Base-by-base conservation (phyloP, 2,113 vertebrate genomes). In the Azemiops feae region DNA sequence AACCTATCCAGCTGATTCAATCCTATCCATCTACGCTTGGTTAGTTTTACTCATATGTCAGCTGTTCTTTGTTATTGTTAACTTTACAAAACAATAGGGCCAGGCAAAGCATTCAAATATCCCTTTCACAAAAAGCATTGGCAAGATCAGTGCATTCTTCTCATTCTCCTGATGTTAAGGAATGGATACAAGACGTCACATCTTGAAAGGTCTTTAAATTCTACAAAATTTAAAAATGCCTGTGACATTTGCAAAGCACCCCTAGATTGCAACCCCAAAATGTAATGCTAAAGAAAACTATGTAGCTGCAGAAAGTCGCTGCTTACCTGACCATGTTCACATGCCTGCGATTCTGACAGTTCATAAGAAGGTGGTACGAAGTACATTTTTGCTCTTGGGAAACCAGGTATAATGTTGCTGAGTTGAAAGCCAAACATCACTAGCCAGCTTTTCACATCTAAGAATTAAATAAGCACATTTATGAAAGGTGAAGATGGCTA, bases 381-480 rank as follows among this genome's bases (percentile, higher is more conserved):
- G 94, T 99, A 99, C 97, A 99, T 98, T 94, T 98, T 98, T 97
- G 99, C 99, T 96, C 99, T 98, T 87, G 99, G 99, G 96, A 99
- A 99, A 93, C 99, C 99, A 45, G 99, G 99, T 96, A 99, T 99
- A 93, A 99, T 99, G 97, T 99, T 99, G 97, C 99, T 99, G 89
- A 99, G 98, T 97, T 99, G 99, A 98, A 99, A 99, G 96, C 99
- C 99, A 96, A 99, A 99, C 99, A 99, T 99, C 97, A 99, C 99
- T 95, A 99, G 97, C 99, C 99, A 99, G 97, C 99, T 99, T 97
- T 99, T 99, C 97, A 99, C 99, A 98, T 99, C 99, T 99, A 58
- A 87, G 85, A 95, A 97, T 86, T 50, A 96, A 97, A 97, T 94
- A 95, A 96, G 92, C 85, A 95, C 22, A 16, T 43, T 94, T 93